Percentiles rank a stretch among this genome's conserved stretches.
These are phyloP conservation scores for Montipora sp. DNA, from an alignment of 64 coral and sea anemone genomes.

Conservation along the genomic window DNA sequence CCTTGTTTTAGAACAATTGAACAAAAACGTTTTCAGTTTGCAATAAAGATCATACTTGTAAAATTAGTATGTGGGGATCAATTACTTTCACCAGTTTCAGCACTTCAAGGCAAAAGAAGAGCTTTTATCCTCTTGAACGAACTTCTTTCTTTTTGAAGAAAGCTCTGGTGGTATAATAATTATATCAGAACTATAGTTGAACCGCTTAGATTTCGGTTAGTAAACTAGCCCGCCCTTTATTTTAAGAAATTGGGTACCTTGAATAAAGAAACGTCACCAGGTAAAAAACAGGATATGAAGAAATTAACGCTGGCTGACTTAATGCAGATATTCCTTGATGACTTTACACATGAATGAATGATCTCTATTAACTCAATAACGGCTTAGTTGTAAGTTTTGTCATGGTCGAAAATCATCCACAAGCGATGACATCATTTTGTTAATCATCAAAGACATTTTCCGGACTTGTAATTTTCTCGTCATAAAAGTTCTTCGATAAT, in stretches of 20 bases:
- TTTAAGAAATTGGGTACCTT: too few species aligned
- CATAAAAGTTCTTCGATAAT: constrained; percentile 9
- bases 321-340: constrained; percentile 30
- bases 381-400: background rate
- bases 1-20: constrained; percentile 12
- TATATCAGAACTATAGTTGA: background rate
- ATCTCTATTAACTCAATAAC: constrained; percentile 30
- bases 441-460: constrained; percentile 34
- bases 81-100: too few species aligned
- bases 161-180: too few species aligned
- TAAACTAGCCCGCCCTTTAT: too few species aligned
- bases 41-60: background rate
- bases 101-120: background rate
- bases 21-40: constrained; percentile 21
- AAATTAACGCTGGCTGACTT: constrained; percentile 49
- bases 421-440: constrained; percentile 37
- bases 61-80: too few species aligned
- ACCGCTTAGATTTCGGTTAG: too few species aligned
- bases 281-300: constrained; percentile 24
- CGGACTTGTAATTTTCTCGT: constrained; percentile 28
- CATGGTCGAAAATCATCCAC: constrained; percentile 17
- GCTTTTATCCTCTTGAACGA: background rate
- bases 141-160: too few species aligned
- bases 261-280: too few species aligned
- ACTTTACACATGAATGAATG: constrained; percentile 12